Conservation (phyloP, 2,797 vertebrate species). For the Neosalanx taihuensis region DNA sequence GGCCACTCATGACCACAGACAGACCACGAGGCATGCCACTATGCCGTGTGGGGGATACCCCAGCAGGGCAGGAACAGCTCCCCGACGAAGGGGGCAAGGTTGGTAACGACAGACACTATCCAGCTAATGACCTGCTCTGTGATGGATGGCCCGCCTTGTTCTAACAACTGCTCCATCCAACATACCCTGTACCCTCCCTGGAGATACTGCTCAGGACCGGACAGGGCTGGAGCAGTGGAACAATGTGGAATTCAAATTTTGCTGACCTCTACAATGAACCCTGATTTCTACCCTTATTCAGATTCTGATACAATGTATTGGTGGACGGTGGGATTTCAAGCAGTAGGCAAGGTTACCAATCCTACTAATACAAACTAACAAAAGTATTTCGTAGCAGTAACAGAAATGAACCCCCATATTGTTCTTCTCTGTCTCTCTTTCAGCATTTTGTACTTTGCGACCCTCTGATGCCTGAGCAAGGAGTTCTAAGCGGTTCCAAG, state of each 20-base stretch:
- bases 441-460: not conserved
- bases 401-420: not conserved
- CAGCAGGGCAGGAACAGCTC: slow-evolving; percentile 30
- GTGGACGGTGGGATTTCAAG: too few relatives aligned
- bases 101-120: not conserved
- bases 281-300: too few relatives aligned
- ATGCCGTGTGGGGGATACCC: slow-evolving; percentile 12
- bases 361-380: too few relatives aligned
- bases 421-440: not conserved
- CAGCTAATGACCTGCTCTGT: not conserved
- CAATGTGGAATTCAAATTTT: too few relatives aligned
- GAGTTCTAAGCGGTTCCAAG: not conserved
- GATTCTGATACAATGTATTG: too few relatives aligned
- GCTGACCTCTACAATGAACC: too few relatives aligned
- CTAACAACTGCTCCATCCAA: not conserved
- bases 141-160: not conserved
- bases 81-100: slow-evolving; percentile 11
- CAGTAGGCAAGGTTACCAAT: too few relatives aligned
- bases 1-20: slow-evolving; percentile 50
- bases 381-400: not conserved
- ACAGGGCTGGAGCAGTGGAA: not conserved
- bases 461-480: not conserved
- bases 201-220: not conserved
- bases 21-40: slow-evolving; percentile 43
- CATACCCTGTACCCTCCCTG: not conserved